Conservation (phyloP, 2,888 invertebrate genomes). For the Colostygia pectinataria region DNA sequence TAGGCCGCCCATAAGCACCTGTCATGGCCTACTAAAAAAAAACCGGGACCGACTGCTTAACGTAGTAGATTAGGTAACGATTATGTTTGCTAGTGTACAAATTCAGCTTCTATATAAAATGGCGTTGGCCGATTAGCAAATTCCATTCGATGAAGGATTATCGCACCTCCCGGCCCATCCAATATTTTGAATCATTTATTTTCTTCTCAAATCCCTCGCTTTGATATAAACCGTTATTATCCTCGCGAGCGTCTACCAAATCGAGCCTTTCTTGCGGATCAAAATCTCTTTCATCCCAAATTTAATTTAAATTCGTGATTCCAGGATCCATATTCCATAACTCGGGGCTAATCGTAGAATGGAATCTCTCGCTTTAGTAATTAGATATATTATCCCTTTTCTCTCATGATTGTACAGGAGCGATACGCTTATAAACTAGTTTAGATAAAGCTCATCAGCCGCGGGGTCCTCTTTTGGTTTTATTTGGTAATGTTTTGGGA, state of each 20-base stretch:
- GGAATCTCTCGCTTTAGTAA: slow-evolving; percentile 44
- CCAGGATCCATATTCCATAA: slow-evolving; percentile 31
- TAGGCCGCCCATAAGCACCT: too few species aligned
- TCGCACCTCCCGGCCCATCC: slow-evolving; percentile 38
- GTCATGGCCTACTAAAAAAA: too few species aligned
- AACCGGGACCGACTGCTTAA: too few species aligned
- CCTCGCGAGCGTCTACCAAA: slow-evolving; percentile 42
- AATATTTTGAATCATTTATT: slow-evolving; percentile 46
- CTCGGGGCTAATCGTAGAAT: slow-evolving; percentile 38
- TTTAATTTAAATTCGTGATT: slow-evolving; percentile 47
- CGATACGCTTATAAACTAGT: slow-evolving; percentile 63
- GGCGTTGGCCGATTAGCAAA: slow-evolving; percentile 20
- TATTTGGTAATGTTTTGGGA: slow-evolving; percentile 65
- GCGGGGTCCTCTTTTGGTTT: slow-evolving; percentile 57
- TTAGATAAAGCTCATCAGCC: slow-evolving; percentile 52
- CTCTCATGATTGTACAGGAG: slow-evolving; percentile 49
- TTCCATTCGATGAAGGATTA: slow-evolving; percentile 42
- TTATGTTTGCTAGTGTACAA: slow-evolving; percentile 22
- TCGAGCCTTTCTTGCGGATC: slow-evolving; percentile 48
- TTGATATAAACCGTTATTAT: slow-evolving; percentile 49
- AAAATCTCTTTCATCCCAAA: slow-evolving; percentile 44
- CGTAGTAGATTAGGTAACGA: too few species aligned
- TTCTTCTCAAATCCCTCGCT: slow-evolving; percentile 39
- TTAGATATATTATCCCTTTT: slow-evolving; percentile 52
- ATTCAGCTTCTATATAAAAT: slow-evolving; percentile 1